These are phyloP conservation scores for Nomada lathburiana DNA, from an alignment of 2,888 invertebrate species.

Conservation along the genomic window DNA sequence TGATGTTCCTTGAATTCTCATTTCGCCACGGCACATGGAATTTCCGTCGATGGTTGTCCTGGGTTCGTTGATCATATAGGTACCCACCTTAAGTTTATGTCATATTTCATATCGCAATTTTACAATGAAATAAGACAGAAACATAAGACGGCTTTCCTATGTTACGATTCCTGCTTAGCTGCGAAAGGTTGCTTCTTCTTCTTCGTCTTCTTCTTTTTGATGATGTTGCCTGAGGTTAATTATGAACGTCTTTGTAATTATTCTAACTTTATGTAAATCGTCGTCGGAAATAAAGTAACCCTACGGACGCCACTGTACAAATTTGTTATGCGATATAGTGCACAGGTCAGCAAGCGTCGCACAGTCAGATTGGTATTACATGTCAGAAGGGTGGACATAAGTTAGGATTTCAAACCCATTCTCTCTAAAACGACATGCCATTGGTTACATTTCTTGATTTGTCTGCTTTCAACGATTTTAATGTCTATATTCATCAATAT, in stretches of 20 bases:
- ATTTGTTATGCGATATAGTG: conserved; percentile 74
- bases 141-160: conserved; percentile 84
- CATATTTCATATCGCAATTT: conserved; percentile 84
- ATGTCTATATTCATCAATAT: neutral
- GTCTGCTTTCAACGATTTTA: neutral
- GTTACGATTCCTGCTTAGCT: conserved; percentile 50
- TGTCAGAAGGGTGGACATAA: conserved; percentile 62
- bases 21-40: no score
- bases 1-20: no score
- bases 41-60: neutral
- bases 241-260: neutral
- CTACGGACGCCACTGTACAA: conserved; percentile 69
- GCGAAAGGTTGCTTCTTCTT: neutral
- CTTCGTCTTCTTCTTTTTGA: neutral
- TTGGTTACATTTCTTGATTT: neutral
- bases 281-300: neutral
- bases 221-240: neutral
- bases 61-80: conserved; percentile 80
- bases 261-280: neutral
- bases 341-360: conserved; percentile 59
- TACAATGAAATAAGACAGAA: conserved; percentile 85
- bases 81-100: conserved; percentile 84
- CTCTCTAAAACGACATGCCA: conserved; percentile 3
- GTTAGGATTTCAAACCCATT: conserved; percentile 54
- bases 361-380: conserved; percentile 69